Evolutionary conservation across 1,140 invertebrate genomes (phyloP).

Genomic region (Macrotrachela quadricornifera): DNA sequence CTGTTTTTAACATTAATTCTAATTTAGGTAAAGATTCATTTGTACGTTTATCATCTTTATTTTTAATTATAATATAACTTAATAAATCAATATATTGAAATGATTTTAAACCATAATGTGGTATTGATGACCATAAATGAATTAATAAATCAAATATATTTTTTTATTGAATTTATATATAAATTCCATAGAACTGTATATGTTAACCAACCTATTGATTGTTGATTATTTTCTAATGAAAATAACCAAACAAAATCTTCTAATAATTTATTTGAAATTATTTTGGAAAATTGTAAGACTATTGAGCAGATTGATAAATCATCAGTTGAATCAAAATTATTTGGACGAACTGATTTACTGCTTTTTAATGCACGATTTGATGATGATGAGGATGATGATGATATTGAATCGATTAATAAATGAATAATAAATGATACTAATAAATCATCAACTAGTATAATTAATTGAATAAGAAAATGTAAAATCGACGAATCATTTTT

Average conservation of each 20-base stretch:
- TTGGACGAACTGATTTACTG: no score
- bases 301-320: conserved; percentile 33
- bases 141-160: conserved; percentile 60
- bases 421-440: neutral
- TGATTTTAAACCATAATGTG: conserved; percentile 70
- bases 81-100: conserved; percentile 85
- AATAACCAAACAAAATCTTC: conserved; percentile 53
- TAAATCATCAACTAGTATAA: conserved; percentile 33
- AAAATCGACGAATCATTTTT: conserved; percentile 1
- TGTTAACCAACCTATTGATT: conserved; percentile 76
- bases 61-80: conserved; percentile 66
- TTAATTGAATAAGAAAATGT: conserved; percentile 4
- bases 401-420: neutral
- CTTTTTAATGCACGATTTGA: neutral
- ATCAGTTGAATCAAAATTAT: no score
- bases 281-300: no score
- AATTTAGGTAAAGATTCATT: no score
- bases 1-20: no score
- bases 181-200: conserved; percentile 37
- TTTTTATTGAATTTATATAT: conserved; percentile 42
- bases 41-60: no score
- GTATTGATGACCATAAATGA: conserved; percentile 64
- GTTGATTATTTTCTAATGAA: conserved; percentile 73
- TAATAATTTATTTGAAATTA: no score
- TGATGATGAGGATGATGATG: neutral